Evolutionary conservation across 2,888 invertebrate genomes (phyloP), one percentile per base, ranked within the genome.

Genomic region (Meghimatium bilineatum): DNA sequence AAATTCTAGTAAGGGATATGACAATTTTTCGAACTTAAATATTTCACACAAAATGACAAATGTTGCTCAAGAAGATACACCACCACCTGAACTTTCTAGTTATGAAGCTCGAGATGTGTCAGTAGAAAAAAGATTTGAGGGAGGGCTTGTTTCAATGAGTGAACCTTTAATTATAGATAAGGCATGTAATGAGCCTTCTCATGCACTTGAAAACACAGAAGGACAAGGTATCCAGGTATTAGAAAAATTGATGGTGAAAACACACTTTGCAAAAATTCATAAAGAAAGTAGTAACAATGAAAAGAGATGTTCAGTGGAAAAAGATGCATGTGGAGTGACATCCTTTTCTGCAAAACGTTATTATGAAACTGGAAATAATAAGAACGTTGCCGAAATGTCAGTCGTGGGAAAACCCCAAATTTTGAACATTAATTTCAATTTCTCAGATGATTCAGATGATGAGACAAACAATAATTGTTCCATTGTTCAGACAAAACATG

Each of bases 41-140:
- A 49, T 5, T 34, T 29, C 29, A 52, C 52, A 8, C 17, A 20
- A 1, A 34, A 23, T 1, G 1, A 29, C 52, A 49, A 52, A 56
- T 52, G 74, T 23, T 32, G 14, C 10, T 23, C 32, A 78, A 23
- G 10, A 60, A 38, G n/a, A 80, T 66, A 26, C 29, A 56, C 74
- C 52, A 69, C 34, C 75, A 56, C 72, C 49, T 26, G 36, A 26
- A 1, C 60, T 49, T 20, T 86, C 87, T 23, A 85, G 82, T 36
- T 88, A 84, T 85, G 87, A 87, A 78, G 87, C 86, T 44, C 80
- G 66, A 67, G 88, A 88, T 69, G 75, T 85, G 32, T 86, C 86
- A 72, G 63, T 86, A 52, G 87, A 88, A 82, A 86, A 81, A 44
- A 84, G 85, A 69, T n/a, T 79, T 52, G 23, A 56, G 26, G 63